phyloP scores from a whole-genome alignment of 2,888 invertebrate species.

The Poecilus cupreus region DNA sequence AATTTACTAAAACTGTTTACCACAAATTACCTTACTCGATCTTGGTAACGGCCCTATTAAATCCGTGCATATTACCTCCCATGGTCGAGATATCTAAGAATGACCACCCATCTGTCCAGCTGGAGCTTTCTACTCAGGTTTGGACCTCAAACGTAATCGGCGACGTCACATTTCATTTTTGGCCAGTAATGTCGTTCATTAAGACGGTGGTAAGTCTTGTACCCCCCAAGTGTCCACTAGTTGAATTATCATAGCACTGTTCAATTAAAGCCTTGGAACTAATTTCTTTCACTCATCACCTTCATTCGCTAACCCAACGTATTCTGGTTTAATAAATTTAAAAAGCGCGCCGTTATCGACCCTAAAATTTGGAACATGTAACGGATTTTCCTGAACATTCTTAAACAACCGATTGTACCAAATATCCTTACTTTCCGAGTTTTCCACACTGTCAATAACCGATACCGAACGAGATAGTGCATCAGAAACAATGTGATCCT shows the following conservation, averaged over 20 bases:
- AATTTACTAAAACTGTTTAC: constrained; percentile 62
- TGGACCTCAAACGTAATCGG: constrained; percentile 58
- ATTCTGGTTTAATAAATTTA: neutral
- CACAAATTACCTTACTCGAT: constrained; percentile 45
- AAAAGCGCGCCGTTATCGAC: neutral
- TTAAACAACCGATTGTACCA: neutral
- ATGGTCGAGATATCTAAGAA: constrained; percentile 56
- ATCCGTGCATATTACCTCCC: constrained; percentile 60
- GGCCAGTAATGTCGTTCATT: constrained; percentile 65
- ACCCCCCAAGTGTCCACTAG: constrained; percentile 61
- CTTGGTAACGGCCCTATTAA: constrained; percentile 61
- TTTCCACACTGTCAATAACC: neutral
- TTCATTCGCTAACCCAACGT: constrained; percentile 12
- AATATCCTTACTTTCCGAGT: neutral
- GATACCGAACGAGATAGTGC: constrained; percentile 40
- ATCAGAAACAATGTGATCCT: neutral
- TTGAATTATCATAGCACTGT: constrained; percentile 63
- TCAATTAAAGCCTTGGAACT: constrained; percentile 50
- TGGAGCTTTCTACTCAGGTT: constrained; percentile 61
- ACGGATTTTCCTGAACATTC: neutral
- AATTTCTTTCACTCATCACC: neutral
- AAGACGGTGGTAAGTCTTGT: constrained; percentile 62
- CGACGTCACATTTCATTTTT: constrained; percentile 62
- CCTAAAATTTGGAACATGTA: neutral
- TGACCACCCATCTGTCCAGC: constrained; percentile 63